A percentile compares a stretch with the other conserved stretches of the same genome.
Evolutionary conservation across 2,113 vertebrate genomes (phyloP).

Genomic region (Panthera uncia): DNA sequence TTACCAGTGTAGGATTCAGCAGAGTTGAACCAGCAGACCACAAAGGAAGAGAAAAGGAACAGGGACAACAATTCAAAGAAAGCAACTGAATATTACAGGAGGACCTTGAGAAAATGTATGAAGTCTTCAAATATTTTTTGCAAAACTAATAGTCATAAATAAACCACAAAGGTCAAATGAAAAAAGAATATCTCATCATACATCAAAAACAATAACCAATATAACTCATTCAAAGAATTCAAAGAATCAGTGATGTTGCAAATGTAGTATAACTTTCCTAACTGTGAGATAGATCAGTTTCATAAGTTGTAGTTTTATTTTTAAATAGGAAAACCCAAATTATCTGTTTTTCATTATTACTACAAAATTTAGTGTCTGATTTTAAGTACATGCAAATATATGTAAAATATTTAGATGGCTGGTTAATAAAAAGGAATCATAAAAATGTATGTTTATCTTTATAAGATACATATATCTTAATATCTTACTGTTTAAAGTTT

Average conservation of each 20-base stretch:
- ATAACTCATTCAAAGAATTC: neutral
- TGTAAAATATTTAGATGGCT: neutral
- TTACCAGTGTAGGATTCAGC: neutral
- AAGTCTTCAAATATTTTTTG: neutral
- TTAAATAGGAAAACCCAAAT: constrained; percentile 4
- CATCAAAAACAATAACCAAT: neutral
- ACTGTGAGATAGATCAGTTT: neutral
- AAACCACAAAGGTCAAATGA: neutral
- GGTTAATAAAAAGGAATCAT: neutral
- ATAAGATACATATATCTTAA: neutral
- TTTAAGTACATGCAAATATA: neutral
- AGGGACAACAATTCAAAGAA: neutral
- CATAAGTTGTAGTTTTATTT: neutral
- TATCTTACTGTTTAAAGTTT: too few species aligned
- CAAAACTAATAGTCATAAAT: neutral
- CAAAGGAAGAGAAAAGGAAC: neutral
- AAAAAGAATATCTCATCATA: neutral
- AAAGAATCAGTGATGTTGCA: neutral
- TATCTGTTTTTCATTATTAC: neutral
- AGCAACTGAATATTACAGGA: neutral
- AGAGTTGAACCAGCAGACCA: neutral
- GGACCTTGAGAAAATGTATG: neutral
- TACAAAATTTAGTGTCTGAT: neutral
- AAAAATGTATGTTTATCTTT: neutral
- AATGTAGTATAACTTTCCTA: neutral